Conservation (phyloP, 2,888 invertebrate species). For the Notodonta dromedarius region DNA sequence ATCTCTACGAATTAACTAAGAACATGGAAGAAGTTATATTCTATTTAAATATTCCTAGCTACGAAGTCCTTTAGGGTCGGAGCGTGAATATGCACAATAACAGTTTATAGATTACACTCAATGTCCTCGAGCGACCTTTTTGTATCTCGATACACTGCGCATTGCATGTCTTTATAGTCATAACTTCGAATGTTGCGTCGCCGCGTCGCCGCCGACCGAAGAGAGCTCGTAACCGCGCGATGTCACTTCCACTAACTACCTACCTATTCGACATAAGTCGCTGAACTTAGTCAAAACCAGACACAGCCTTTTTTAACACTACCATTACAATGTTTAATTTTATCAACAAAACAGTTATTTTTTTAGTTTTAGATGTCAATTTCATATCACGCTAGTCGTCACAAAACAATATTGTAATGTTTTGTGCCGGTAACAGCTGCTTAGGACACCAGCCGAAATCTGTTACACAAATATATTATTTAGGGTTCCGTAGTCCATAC, state of each 20-base stretch:
- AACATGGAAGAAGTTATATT: background rate
- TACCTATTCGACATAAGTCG: constrained; percentile 29
- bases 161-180: constrained; percentile 50
- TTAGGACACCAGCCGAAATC: too few species aligned
- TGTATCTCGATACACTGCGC: constrained; percentile 33
- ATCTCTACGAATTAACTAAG: too few species aligned
- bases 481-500: too few species aligned
- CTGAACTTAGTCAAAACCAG: constrained; percentile 34
- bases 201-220: constrained; percentile 33
- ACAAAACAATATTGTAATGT: too few species aligned
- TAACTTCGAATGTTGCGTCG: constrained; percentile 45
- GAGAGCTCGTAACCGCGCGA: constrained; percentile 37
- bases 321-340: too few species aligned
- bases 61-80: background rate
- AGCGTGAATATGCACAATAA: constrained; percentile 6
- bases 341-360: too few species aligned
- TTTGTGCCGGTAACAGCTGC: too few species aligned
- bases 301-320: background rate
- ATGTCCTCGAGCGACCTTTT: constrained; percentile 52
- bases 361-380: too few species aligned
- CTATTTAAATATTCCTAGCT: background rate
- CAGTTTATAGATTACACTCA: constrained; percentile 22
- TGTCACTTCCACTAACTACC: constrained; percentile 29
- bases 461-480: too few species aligned
- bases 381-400: too few species aligned